phyloP scores from a whole-genome alignment of 2,797 vertebrate species.

The Leucoraja ocellata region DNA sequence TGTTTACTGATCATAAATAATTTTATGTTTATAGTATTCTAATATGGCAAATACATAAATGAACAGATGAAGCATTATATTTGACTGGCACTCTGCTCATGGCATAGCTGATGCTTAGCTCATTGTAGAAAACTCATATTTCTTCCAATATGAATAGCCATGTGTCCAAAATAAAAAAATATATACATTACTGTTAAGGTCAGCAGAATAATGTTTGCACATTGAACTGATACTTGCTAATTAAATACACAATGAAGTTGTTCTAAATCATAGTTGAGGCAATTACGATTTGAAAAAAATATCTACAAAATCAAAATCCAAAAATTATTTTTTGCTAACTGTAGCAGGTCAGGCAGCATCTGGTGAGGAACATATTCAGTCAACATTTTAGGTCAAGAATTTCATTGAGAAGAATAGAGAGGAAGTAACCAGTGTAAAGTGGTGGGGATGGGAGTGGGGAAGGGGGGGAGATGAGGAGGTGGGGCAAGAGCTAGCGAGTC shows the following conservation, averaged over 20 bases:
- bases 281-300: neutral
- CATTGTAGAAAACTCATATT: neutral
- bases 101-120: neutral
- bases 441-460: too few species aligned
- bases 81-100: neutral
- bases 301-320: neutral
- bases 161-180: neutral
- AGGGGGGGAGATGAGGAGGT: too few species aligned
- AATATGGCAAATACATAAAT: neutral
- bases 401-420: too few species aligned
- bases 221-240: neutral
- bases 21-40: neutral
- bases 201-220: neutral
- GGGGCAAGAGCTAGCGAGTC: too few species aligned
- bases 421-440: too few species aligned
- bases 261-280: neutral
- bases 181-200: neutral
- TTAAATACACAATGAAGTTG: neutral
- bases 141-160: neutral
- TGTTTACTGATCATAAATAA: neutral
- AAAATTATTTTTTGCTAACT: neutral
- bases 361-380: too few species aligned
- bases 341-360: too few species aligned
- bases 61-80: neutral
- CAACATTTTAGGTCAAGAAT: too few species aligned